phyloP scores from a whole-genome alignment of 2,797 vertebrate species.

The Atherinosoma microstoma region DNA sequence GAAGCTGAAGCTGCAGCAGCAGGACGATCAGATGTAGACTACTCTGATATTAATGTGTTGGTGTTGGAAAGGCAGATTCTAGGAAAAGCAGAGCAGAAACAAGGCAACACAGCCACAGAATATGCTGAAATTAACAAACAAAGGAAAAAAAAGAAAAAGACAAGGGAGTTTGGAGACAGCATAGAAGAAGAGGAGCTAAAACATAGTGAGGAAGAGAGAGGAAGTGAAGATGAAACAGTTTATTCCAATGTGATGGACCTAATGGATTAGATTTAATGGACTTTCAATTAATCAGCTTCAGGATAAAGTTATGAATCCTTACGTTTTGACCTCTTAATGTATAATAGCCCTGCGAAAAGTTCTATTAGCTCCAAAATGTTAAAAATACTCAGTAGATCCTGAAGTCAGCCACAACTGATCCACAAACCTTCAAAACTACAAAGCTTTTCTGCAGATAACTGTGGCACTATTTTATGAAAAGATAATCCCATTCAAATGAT shows the following conservation, averaged over 20 bases:
- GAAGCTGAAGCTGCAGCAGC: not conserved
- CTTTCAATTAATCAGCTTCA: not conserved
- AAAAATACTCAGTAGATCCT: no score
- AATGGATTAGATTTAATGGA: not conserved
- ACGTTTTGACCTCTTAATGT: not conserved
- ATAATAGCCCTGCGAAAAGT: not conserved
- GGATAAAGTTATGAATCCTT: not conserved
- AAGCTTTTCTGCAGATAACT: no score
- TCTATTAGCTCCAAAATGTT: not conserved
- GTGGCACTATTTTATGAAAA: no score
- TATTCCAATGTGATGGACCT: slow-evolving; percentile 2
- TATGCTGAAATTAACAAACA: slow-evolving; percentile 69
- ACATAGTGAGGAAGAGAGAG: not conserved
- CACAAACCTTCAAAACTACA: no score
- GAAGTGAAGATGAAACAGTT: not conserved
- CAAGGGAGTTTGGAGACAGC: not conserved
- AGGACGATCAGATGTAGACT: slow-evolving; percentile 48
- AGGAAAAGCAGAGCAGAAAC: not conserved
- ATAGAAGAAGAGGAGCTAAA: slow-evolving; percentile 6
- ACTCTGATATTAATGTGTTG: slow-evolving; percentile 62
- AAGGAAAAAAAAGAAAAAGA: not conserved
- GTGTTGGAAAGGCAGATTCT: slow-evolving; percentile 24
- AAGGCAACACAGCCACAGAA: slow-evolving; percentile 27
- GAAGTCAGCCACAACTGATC: no score
- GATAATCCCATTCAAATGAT: no score